Conservation (phyloP, 2,888 invertebrate genomes). For the Alitta virens region DNA sequence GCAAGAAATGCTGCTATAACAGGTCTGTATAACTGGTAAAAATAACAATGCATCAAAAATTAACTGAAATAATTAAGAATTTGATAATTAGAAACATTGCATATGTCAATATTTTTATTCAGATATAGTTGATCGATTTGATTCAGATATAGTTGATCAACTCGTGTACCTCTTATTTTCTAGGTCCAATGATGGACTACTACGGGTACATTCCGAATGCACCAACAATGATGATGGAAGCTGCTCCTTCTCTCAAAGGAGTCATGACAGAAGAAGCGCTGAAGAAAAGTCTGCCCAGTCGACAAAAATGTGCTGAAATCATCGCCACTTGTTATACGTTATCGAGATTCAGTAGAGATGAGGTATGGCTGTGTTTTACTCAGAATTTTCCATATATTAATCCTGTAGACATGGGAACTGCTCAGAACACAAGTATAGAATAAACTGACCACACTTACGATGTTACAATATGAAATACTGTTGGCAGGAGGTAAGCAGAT, state of each 20-base stretch:
- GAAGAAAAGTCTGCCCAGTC: constrained; percentile 17
- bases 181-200: constrained; percentile 22
- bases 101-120: not conserved
- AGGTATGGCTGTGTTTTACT: constrained; percentile 23
- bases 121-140: not conserved
- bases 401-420: no score
- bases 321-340: constrained; percentile 26
- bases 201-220: constrained; percentile 24
- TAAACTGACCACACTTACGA: no score
- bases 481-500: no score
- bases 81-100: not conserved
- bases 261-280: not conserved
- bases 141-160: not conserved
- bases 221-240: constrained; percentile 22
- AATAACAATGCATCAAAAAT: not conserved
- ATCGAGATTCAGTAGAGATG: constrained; percentile 7
- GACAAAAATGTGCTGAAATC: constrained; percentile 23
- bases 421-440: no score
- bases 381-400: no score
- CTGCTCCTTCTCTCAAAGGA: constrained; percentile 22
- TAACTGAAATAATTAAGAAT: not conserved
- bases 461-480: no score
- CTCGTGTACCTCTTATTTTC: no score
- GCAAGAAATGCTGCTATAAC: constrained; percentile 23
- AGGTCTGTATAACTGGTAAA: not conserved